Conservation (phyloP, 2,888 invertebrate species). For the Abrostola triplasia region DNA sequence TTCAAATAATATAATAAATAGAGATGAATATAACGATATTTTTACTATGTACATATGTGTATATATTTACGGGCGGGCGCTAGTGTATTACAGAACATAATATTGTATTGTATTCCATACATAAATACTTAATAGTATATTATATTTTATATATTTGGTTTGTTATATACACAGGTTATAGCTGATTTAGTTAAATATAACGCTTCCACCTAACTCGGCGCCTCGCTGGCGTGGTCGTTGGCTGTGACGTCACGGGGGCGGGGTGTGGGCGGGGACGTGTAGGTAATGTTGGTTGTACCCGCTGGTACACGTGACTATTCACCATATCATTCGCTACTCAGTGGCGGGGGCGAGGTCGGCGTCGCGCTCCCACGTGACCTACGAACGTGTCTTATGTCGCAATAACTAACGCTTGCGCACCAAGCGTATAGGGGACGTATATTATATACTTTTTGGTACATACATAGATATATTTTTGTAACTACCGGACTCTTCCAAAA, state of each 20-base stretch:
- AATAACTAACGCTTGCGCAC: constrained; percentile 4
- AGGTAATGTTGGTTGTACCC: constrained; percentile 31
- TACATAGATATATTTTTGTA: constrained; percentile 46
- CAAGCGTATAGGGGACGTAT: constrained; percentile 9
- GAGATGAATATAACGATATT: constrained; percentile 9
- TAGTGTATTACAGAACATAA: constrained; percentile 11
- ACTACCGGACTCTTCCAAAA: constrained; percentile 20
- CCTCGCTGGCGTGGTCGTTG: background rate
- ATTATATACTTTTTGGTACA: constrained; percentile 27
- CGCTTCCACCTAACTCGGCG: constrained; percentile 4
- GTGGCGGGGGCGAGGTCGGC: background rate
- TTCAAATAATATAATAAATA: constrained; percentile 3
- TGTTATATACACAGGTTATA: constrained; percentile 38
- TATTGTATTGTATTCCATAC: constrained; percentile 17
- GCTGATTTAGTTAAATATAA: constrained; percentile 18
- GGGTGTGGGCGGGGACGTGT: background rate
- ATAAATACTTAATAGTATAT: constrained; percentile 28
- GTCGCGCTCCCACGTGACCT: background rate
- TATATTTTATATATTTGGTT: constrained; percentile 41
- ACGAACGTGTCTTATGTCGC: constrained; percentile 20
- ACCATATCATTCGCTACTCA: constrained; percentile 1
- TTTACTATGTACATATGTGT: constrained; percentile 37
- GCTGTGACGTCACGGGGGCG: background rate
- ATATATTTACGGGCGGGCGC: constrained; percentile 19
- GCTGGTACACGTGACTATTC: constrained; percentile 21